A percentile compares a stretch with the other conserved stretches of the same genome.
Conservation (phyloP, 2,113 vertebrate genomes). For the Larimichthys polyactis region DNA sequence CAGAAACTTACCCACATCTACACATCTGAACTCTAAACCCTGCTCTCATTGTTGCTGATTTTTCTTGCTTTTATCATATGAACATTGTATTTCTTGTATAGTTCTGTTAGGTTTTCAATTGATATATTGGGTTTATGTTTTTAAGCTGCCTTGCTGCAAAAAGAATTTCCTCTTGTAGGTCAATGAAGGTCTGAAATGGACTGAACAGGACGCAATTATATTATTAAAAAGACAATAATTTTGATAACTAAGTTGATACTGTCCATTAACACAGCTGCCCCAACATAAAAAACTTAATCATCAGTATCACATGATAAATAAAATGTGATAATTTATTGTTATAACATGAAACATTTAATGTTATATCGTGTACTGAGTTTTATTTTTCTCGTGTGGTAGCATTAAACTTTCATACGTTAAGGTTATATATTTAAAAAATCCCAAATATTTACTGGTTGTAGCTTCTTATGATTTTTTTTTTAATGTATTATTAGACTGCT, state of each 20-base stretch:
- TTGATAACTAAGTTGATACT: neutral
- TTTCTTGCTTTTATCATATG: neutral
- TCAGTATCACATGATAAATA: too few species aligned
- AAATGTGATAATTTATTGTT: too few species aligned
- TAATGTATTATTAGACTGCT: too few species aligned
- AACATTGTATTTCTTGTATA: neutral
- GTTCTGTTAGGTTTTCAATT: neutral
- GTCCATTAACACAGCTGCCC: too few species aligned
- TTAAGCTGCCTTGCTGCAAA: neutral
- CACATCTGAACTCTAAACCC: neutral
- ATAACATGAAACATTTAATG: too few species aligned
- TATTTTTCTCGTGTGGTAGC: too few species aligned
- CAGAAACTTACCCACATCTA: neutral
- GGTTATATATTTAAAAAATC: neutral
- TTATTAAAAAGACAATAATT: neutral
- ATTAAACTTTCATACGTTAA: too few species aligned
- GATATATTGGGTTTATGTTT: neutral
- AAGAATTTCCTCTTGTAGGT: neutral
- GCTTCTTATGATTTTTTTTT: neutral
- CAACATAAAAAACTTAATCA: too few species aligned
- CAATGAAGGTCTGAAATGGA: neutral
- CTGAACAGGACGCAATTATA: neutral
- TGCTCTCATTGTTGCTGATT: neutral
- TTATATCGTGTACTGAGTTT: too few species aligned
- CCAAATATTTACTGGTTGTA: neutral